Evolutionary conservation across 2,888 invertebrate species (phyloP).

Genomic region (Drosophila quinaria): DNA sequence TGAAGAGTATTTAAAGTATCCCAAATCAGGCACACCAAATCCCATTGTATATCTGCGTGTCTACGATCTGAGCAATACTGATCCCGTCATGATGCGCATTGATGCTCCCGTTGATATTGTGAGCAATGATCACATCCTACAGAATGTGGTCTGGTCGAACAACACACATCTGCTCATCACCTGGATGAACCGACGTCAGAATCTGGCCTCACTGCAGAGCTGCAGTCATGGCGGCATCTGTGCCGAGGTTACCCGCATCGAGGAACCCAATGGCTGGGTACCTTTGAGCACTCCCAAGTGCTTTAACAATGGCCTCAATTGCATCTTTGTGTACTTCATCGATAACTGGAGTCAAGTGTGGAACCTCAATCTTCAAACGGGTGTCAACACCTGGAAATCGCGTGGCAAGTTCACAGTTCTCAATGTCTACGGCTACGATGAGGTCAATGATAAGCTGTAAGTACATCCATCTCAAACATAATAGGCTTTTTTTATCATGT

Average conservation of each 20-base stretch:
- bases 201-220: constrained; percentile 84
- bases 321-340: constrained; percentile 85
- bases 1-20: constrained; percentile 90
- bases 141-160: constrained; percentile 91
- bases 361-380: constrained; percentile 82
- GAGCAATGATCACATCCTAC: constrained; percentile 89
- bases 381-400: constrained; percentile 76
- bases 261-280: constrained; percentile 90
- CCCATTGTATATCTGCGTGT: constrained; percentile 90
- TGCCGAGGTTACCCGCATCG: constrained; percentile 86
- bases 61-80: constrained; percentile 86
- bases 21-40: constrained; percentile 92
- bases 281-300: constrained; percentile 87
- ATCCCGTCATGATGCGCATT: constrained; percentile 84
- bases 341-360: constrained; percentile 86
- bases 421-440: constrained; percentile 88
- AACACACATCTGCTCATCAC: constrained; percentile 89
- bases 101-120: constrained; percentile 87
- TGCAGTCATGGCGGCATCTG: constrained; percentile 77
- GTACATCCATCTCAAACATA: constrained; percentile 44
- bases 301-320: constrained; percentile 65
- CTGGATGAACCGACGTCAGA: constrained; percentile 96
- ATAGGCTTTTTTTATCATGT: background rate
- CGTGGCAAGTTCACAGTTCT: constrained; percentile 88
- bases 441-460: constrained; percentile 87